Percentiles rank a stretch among this genome's conserved stretches.
Evolutionary conservation across 2,888 invertebrate genomes (phyloP).

Genomic region (Protodeltote pygarga): DNA sequence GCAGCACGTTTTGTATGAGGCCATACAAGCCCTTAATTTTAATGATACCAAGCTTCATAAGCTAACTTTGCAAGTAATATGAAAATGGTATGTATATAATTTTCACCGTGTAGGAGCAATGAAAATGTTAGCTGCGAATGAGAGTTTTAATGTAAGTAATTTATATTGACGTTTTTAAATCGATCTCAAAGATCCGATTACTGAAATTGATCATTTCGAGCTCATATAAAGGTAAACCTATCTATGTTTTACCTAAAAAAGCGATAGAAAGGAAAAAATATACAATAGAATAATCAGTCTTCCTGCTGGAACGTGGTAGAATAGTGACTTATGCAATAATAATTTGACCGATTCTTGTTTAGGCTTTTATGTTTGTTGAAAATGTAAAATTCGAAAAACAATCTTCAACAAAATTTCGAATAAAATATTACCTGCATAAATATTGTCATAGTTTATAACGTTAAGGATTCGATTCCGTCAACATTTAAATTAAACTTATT

Average conservation of each 20-base stretch:
- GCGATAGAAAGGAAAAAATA: conserved; percentile 40
- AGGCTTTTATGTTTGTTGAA: conserved; percentile 12
- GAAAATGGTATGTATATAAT: conserved; percentile 12
- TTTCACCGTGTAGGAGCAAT: conserved; percentile 19
- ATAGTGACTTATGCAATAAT: conserved; percentile 23
- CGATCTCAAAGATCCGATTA: conserved; percentile 28
- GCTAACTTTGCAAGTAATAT: conserved; percentile 43
- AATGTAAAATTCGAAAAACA: conserved; percentile 15
- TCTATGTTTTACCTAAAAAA: conserved; percentile 41
- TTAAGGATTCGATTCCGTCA: conserved; percentile 43
- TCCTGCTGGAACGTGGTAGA: conserved; percentile 43
- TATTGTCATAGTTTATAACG: conserved; percentile 63
- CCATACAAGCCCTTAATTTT: conserved; percentile 23
- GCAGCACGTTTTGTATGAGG: conserved; percentile 25
- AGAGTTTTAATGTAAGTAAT: conserved; percentile 2
- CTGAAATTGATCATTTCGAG: conserved; percentile 15
- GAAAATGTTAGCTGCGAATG: conserved; percentile 8
- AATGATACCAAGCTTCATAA: conserved; percentile 52
- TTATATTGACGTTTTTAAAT: conserved; percentile 10
- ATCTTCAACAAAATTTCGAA: conserved; percentile 20
- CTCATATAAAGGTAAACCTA: conserved; percentile 35
- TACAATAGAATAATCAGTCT: conserved; percentile 54
- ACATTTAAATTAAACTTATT: conserved; percentile 49
- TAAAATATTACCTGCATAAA: conserved; percentile 61
- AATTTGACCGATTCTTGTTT: conserved; percentile 40